Base-by-base conservation (phyloP, 2,113 vertebrate species). In the Murina feae region DNA sequence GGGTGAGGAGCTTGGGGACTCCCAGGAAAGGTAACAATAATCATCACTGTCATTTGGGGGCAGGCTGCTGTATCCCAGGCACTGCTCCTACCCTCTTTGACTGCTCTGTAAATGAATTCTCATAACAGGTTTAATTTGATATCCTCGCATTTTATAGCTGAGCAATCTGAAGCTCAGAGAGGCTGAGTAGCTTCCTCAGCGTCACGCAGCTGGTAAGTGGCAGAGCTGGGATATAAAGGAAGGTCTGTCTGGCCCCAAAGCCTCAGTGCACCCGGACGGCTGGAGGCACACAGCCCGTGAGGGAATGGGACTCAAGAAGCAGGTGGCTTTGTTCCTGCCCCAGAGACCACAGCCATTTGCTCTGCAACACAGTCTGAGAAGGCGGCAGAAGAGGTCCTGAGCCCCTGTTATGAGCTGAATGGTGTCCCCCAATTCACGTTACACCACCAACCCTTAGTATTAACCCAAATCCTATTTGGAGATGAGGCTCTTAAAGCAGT, bases 261-360 rank as follows among this genome's bases (percentile, higher is more conserved):
- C 49, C 14, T 3, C 1, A 0, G 20, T 17, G 63, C 44, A 55
- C 44, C 81, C 37, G 9, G 44, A 79, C 17, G 44, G 4, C 63
- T 1, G 2, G 47, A 86, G 53, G 30, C 51, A 49, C 18, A n/a
- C 8, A 9, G 20, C 4, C 47, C 21, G 17, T 2, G 25, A 55
- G 30, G 37, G 32, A 9, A 13, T 2, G 32, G 60, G n/a, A 51
- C n/a, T 30, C 1, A 0, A 63, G 21, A 63, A 71, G 74, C 8
- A 35, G 49, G 42, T 5, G 11, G 10, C 63, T 55, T 8, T n/a
- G 18, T 12, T 79, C 60, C 23, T 63, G 55, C 9, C 49, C 51
- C 0, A 0, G 42, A 66, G 11, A 12, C 28, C 16, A 39, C 11
- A 32, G 51, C 12, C 47, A 0, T 53, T 51, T 25, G 66, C 20